Conservation (phyloP, 2,113 vertebrate species). For the Eonycteris spelaea region DNA sequence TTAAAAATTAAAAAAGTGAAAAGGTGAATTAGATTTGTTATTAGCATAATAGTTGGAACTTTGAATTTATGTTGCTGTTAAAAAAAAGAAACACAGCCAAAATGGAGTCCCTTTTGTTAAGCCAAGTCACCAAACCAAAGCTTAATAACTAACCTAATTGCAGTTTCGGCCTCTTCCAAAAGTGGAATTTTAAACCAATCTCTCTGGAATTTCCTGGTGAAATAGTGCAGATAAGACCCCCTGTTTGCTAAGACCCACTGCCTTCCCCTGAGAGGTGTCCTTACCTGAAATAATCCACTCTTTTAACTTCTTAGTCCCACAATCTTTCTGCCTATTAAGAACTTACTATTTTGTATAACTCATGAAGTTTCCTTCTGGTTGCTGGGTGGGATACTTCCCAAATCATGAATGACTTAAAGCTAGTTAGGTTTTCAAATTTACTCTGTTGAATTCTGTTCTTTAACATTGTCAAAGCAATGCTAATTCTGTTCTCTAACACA, state of each 20-base stretch:
- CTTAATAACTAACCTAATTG: neutral
- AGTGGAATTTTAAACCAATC: neutral
- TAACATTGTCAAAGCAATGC: neutral
- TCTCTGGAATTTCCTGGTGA: neutral
- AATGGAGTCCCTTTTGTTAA: neutral
- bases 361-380: neutral
- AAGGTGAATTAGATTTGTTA: neutral
- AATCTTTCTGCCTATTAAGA: neutral
- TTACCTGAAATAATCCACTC: neutral
- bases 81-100: neutral
- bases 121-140: neutral
- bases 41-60: neutral
- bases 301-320: neutral
- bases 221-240: neutral
- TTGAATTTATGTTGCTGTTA: neutral
- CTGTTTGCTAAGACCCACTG: neutral
- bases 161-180: neutral
- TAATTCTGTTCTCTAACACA: neutral
- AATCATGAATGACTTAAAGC: neutral
- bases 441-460: neutral
- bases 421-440: neutral
- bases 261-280: neutral
- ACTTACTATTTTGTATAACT: neutral
- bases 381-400: neutral
- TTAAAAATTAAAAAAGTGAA: neutral